Conservation (phyloP, 2,113 vertebrate species). For the Peromyscus californicus region DNA sequence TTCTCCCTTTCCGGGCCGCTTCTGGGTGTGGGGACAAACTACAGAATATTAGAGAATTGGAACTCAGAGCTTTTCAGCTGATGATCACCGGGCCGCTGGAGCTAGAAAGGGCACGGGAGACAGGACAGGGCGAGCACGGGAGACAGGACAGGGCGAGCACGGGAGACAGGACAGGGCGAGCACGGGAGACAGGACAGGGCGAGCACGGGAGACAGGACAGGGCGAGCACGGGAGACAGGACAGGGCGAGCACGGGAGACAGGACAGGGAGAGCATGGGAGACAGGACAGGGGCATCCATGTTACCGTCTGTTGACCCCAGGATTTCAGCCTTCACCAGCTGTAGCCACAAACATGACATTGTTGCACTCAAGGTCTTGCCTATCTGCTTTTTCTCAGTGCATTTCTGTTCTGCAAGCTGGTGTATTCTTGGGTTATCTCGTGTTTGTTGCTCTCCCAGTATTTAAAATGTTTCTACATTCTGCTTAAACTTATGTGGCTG, state of each 20-base stretch:
- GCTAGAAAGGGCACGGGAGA: background rate
- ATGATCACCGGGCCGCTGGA: background rate
- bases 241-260: no score
- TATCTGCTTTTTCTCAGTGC: background rate
- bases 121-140: no score
- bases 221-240: no score
- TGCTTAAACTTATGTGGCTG: background rate
- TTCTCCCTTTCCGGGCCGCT: background rate
- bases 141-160: no score
- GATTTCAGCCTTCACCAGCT: background rate
- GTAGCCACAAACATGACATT: no score
- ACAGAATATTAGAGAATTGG: background rate
- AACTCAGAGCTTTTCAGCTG: background rate
- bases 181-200: no score
- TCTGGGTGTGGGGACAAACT: no score
- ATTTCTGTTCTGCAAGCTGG: background rate
- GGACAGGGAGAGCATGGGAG: no score
- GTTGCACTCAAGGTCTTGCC: background rate
- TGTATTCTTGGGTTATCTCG: background rate
- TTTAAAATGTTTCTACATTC: background rate
- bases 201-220: no score
- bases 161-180: no score
- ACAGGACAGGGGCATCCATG: background rate
- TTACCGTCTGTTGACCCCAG: background rate
- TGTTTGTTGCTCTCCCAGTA: background rate